A percentile compares a stretch with the other conserved stretches of the same genome.
Conservation (phyloP, 2,797 vertebrate species). For the Aldrovandia affinis region DNA sequence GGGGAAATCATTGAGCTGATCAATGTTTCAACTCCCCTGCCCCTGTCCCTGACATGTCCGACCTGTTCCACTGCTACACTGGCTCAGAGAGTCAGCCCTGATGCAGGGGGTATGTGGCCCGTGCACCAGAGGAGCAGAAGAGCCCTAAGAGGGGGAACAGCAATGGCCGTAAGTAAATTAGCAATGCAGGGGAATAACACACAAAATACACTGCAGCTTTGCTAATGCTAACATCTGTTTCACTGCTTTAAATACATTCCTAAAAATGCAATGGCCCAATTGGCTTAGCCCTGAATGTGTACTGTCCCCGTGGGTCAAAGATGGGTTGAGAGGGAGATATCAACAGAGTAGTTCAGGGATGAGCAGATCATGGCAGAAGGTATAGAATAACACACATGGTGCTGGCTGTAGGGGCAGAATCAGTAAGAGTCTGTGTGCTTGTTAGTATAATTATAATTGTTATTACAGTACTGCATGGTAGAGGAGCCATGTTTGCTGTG, state of each 20-base stretch:
- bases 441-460: not conserved
- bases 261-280: not conserved
- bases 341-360: not conserved
- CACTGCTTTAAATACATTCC: not conserved
- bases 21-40: not conserved
- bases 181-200: not conserved
- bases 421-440: not conserved
- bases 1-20: not conserved
- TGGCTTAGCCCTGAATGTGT: not conserved
- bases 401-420: not conserved
- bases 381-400: not conserved
- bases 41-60: not conserved
- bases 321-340: not conserved
- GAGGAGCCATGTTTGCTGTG: not conserved
- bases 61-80: too few species aligned
- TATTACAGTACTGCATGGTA: not conserved
- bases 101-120: not conserved
- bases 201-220: not conserved
- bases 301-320: not conserved
- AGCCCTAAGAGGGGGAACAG: not conserved
- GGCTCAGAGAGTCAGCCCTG: not conserved
- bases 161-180: not conserved
- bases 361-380: slow-evolving; percentile 37
- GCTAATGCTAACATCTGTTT: not conserved
- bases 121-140: not conserved